A percentile compares a stretch with the other conserved stretches of the same genome.
These are phyloP conservation scores for Pilophorus perplexus DNA, from an alignment of 2,888 invertebrate species.

Conservation along the genomic window DNA sequence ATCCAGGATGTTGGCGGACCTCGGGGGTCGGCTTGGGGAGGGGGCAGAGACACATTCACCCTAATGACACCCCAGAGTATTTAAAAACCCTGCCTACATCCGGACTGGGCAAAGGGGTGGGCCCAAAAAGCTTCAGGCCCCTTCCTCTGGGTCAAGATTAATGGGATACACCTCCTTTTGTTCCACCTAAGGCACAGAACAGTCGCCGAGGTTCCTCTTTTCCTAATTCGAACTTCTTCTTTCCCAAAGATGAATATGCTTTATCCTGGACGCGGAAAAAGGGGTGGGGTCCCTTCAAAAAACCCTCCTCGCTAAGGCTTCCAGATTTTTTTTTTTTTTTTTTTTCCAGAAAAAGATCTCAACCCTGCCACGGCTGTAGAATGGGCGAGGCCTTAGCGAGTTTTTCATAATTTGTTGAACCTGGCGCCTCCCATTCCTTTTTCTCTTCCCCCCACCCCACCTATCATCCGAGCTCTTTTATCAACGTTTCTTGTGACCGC, in stretches of 20 bases:
- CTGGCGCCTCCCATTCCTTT: slow-evolving; percentile 40
- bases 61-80: slow-evolving; percentile 41
- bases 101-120: slow-evolving; percentile 11
- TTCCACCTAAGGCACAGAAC: slow-evolving; percentile 24
- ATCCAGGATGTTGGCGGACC: slow-evolving; percentile 21
- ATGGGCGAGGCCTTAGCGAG: slow-evolving; percentile 2
- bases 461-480: slow-evolving; percentile 31
- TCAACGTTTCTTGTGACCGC: slow-evolving; percentile 36
- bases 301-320: slow-evolving; percentile 9
- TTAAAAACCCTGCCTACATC: slow-evolving; percentile 40
- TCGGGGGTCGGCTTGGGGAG: neutral
- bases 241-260: slow-evolving; percentile 37
- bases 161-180: slow-evolving; percentile 38
- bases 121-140: slow-evolving; percentile 4
- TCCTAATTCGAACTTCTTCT: slow-evolving; percentile 26
- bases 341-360: slow-evolving; percentile 5
- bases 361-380: neutral
- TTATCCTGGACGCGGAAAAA: slow-evolving; percentile 20
- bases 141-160: slow-evolving; percentile 33
- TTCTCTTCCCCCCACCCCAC: slow-evolving; percentile 42
- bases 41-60: slow-evolving; percentile 20
- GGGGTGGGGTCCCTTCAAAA: neutral
- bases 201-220: neutral
- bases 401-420: slow-evolving; percentile 41
- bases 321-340: too few relatives aligned